Base-by-base conservation (phyloP, 2,797 vertebrate species). In the Lemur catta region DNA sequence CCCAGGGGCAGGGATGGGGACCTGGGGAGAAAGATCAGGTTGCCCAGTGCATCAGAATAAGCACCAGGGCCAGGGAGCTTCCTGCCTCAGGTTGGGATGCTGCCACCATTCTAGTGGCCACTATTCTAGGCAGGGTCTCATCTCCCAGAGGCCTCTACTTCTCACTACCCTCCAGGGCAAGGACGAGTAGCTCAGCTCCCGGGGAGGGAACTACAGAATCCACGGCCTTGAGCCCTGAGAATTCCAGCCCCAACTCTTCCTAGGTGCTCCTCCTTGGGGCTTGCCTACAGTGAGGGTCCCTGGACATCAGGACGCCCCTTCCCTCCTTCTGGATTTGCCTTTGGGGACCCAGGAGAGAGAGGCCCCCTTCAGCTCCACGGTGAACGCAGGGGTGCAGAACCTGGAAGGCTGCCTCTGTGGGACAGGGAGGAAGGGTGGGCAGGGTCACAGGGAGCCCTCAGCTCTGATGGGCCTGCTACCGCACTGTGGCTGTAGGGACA, bases 371-470 rank as follows among this genome's bases (percentile, higher is more conserved):
- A 99, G 98, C 2, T 99, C 99, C 63, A 99, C 99, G 0, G 99
- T 99, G 98, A 99, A 99, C 89, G 99, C 99, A 0, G 99, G 99
- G 20, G 98, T 98, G 20, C 99, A 99, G 98, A 99, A 98, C 46
- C 98, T 99, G 33, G 98, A 98, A 88, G 98, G 98, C 61, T 99
- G 99, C 72, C 96, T 98, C 99, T 99, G 43, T 1, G 63, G 76
- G 50, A 86, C 79, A 65, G 52, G 26, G 28, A 82, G 41, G 65
- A 74, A 80, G 24, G 26, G 43, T 43, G 43, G 43, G 8, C 9
- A 43, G 43, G 30, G 78, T 96, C 74, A 67, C 15, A 43, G 55
- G 43, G 38, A 28, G 15, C 50, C 78, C 22, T 41, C 57, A 61
- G 41, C 4, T 69, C 43, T 28, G 13, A 57, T 1, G 17, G 46